phyloP scores from a whole-genome alignment of 2,797 vertebrate species.

The Falco berigora region DNA sequence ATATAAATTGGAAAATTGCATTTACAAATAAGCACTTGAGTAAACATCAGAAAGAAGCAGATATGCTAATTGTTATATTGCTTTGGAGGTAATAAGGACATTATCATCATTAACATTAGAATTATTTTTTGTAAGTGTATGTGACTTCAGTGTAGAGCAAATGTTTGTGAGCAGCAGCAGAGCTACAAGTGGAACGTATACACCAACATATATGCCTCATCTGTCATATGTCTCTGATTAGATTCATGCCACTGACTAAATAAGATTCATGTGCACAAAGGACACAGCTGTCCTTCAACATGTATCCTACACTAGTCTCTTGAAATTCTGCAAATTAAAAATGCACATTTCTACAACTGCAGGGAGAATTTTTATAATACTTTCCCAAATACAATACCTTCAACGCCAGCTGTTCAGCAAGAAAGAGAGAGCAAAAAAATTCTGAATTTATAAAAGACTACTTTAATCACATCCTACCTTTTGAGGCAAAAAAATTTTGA shows the following conservation, averaged over 20 bases:
- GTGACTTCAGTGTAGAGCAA: neutral
- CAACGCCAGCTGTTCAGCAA: neutral
- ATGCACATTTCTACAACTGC: neutral
- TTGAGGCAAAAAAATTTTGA: neutral
- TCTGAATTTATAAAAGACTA: neutral
- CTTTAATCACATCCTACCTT: neutral
- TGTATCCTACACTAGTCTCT: neutral
- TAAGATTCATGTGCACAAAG: neutral
- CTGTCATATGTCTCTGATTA: neutral
- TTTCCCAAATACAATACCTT: neutral
- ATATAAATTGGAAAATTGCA: neutral
- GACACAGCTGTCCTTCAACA: neutral
- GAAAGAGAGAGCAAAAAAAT: neutral
- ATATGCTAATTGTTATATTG: neutral
- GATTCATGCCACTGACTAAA: neutral
- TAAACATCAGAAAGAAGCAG: neutral
- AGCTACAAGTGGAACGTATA: neutral
- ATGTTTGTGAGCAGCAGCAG: neutral
- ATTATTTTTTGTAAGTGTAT: neutral
- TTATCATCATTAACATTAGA: neutral
- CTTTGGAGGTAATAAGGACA: too few species aligned
- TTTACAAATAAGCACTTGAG: conserved; percentile 14
- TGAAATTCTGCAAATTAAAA: neutral
- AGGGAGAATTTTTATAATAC: neutral
- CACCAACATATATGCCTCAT: neutral